Conservation (phyloP, 2,797 vertebrate genomes). For the Malacoraja senta region DNA sequence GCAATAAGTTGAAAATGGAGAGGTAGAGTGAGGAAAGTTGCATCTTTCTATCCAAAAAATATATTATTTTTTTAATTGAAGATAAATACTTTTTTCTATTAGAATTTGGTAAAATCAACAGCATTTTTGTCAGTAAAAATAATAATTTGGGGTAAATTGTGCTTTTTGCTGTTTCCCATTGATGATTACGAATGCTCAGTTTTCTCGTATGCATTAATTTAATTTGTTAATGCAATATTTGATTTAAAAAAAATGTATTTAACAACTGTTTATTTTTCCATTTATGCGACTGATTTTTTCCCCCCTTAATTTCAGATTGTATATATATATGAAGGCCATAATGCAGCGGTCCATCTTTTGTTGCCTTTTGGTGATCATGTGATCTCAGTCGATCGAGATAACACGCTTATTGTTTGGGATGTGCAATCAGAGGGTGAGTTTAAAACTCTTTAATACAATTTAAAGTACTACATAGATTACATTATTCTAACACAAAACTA, state of each 20-base stretch:
- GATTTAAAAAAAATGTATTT: not conserved
- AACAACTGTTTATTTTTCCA: not conserved
- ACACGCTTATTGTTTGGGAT: slow-evolving; percentile 81
- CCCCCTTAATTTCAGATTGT: slow-evolving; percentile 63
- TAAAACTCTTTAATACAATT: no score
- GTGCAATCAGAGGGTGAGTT: slow-evolving; percentile 69
- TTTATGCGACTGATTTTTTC: not conserved
- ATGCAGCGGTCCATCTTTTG: slow-evolving; percentile 72
- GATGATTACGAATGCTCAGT: not conserved
- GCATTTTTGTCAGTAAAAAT: no score
- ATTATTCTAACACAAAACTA: no score
- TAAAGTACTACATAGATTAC: no score
- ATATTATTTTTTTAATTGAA: no score
- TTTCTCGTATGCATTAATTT: not conserved
- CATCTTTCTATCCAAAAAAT: no score
- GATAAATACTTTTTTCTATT: no score
- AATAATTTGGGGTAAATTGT: not conserved
- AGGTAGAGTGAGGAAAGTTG: no score
- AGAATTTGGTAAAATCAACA: no score
- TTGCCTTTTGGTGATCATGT: slow-evolving; percentile 88
- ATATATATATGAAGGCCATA: slow-evolving; percentile 76
- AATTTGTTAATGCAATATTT: not conserved
- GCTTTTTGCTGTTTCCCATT: not conserved
- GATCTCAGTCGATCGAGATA: slow-evolving; percentile 76
- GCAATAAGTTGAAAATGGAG: no score